These are phyloP conservation scores for Linyphia triangularis DNA, from an alignment of 2,888 invertebrate species.

Conservation along the genomic window DNA sequence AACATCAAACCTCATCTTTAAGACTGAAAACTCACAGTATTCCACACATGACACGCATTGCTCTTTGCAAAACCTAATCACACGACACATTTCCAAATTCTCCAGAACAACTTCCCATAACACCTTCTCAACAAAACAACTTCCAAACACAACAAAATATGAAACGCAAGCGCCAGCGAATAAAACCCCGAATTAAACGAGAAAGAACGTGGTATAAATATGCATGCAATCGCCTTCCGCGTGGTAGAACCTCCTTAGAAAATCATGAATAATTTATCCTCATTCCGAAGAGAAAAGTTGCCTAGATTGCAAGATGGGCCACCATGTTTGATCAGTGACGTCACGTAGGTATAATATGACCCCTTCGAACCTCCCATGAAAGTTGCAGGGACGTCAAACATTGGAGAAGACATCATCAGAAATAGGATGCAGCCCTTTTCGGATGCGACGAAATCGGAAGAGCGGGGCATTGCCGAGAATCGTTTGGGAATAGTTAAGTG, in stretches of 20 bases:
- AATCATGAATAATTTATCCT: slow-evolving; percentile 56
- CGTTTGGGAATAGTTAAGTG: slow-evolving; percentile 12
- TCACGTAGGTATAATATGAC: slow-evolving; percentile 46
- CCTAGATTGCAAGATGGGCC: neutral
- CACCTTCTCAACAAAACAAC: slow-evolving; percentile 4
- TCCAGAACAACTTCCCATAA: too few species aligned
- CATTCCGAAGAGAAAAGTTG: neutral
- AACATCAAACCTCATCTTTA: too few species aligned
- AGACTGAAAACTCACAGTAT: too few species aligned
- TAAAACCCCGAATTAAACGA: neutral
- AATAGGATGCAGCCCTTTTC: neutral
- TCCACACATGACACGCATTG: too few species aligned
- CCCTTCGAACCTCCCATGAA: slow-evolving; percentile 3
- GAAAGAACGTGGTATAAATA: slow-evolving; percentile 47
- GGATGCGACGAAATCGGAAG: slow-evolving; percentile 7
- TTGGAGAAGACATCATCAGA: slow-evolving; percentile 32
- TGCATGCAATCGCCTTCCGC: slow-evolving; percentile 15
- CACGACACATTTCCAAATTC: too few species aligned
- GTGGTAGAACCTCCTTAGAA: slow-evolving; percentile 20
- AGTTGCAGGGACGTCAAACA: slow-evolving; percentile 47
- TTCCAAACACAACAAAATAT: neutral
- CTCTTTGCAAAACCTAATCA: too few species aligned
- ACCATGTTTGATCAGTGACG: slow-evolving; percentile 37
- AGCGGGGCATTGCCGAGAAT: slow-evolving; percentile 1
- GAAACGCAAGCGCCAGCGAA: neutral